Base-by-base conservation (phyloP, 2,888 invertebrate species). In the Mesorhabditis sp. region DNA sequence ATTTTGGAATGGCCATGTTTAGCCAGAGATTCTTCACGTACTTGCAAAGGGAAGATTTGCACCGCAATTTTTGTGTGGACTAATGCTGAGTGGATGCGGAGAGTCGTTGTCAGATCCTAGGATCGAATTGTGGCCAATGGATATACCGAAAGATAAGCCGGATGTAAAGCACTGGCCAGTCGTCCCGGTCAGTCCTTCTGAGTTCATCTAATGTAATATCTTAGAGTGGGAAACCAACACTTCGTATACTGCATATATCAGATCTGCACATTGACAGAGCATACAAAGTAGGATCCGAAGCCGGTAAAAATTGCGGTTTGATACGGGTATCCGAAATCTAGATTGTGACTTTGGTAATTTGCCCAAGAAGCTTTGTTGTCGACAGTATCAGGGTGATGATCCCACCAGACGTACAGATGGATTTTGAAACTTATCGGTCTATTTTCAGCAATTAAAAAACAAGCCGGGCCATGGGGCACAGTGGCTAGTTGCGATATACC, bases 261-360 rank as follows among this genome's bases (percentile, higher is more conserved):
- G 96, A 97, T 86, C 94, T 95, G 0, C 96, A 96, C 87, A 92
- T 92, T 84, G 96, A 96, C 88, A 93, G 93, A 0, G 92, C 93
- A 83, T 97, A 97, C 87, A 62, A 71, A 68, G 74, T 71, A 43
- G 81, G 81, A 50, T 73, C 75, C 2, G 81, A 81, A 50, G 58
- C 58, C 7, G 58, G 58, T 50, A 50, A 50, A n/a, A n/a, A 13
- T 50, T 50, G n/a, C 58, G 58, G 2, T 50, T 13, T n/a, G 58
- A 13, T 50, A 50, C 58, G 58, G 7, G 7, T 13, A 50, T 10
- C n/a, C 58, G 2, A 50, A 10, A 50, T 50, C 58, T n/a, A 50
- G 58, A 50, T 50, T 50, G 58, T n/a, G n/a, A 50, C n/a, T 10
- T 50, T 10, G 58, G 58, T 13, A 50, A n/a, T n/a, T 10, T 50